Conservation (phyloP, 2,113 vertebrate genomes). For the Empidonax alnorum region DNA sequence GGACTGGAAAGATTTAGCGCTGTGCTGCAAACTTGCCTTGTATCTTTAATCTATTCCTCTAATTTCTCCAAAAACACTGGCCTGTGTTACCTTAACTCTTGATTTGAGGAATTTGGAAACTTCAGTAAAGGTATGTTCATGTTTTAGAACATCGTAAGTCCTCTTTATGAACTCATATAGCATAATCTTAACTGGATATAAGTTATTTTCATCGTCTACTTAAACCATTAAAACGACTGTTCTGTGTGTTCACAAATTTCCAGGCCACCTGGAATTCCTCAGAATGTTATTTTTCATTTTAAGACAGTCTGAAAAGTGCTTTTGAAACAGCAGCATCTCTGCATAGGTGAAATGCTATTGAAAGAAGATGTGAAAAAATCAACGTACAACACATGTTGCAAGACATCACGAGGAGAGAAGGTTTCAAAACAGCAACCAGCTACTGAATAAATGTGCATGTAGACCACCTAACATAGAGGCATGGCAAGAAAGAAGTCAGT, state of each 20-base stretch:
- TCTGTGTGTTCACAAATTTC: background rate
- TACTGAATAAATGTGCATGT: background rate
- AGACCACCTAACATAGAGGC: background rate
- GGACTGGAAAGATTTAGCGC: background rate
- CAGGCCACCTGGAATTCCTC: background rate
- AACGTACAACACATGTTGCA: background rate
- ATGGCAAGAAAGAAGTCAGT: background rate
- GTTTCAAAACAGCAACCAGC: background rate
- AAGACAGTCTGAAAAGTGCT: background rate
- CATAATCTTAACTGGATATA: background rate
- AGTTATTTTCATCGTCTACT: background rate
- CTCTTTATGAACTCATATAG: background rate
- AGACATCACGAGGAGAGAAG: background rate
- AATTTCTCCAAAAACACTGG: background rate
- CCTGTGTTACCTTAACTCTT: background rate
- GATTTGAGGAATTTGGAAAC: background rate
- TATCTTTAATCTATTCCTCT: background rate
- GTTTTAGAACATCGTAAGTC: background rate
- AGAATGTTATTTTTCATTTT: background rate
- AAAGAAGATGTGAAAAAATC: background rate
- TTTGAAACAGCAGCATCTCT: background rate
- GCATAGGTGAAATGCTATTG: background rate
- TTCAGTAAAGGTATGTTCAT: background rate
- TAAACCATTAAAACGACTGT: background rate
- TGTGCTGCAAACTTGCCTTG: background rate